Conservation (phyloP, 2,113 vertebrate species). For the Rhinolophus sinicus region DNA sequence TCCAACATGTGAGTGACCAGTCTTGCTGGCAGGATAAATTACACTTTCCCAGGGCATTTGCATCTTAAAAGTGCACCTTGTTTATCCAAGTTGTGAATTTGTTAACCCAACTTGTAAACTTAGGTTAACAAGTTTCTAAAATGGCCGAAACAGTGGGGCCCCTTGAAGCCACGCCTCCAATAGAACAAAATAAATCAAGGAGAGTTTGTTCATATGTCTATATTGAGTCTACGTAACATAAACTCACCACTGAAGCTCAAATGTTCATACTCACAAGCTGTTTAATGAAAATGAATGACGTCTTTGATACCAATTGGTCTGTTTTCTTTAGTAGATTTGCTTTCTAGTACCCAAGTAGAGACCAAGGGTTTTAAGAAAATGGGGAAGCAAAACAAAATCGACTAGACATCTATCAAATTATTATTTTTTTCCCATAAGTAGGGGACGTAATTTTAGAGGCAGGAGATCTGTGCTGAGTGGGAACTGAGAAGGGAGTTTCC, state of each 20-base stretch:
- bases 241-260: not conserved
- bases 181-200: not conserved
- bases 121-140: not conserved
- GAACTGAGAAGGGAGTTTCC: not conserved
- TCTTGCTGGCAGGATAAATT: not conserved
- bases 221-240: not conserved
- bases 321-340: not conserved
- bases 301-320: not conserved
- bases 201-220: not conserved
- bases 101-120: not conserved
- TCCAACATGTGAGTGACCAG: not conserved
- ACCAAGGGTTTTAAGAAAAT: not conserved
- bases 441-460: not conserved
- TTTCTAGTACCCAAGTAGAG: not conserved
- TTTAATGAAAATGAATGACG: not conserved
- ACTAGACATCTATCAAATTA: not conserved
- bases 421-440: not conserved
- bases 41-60: not conserved
- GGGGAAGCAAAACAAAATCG: not conserved
- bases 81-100: not conserved
- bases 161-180: not conserved
- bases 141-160: not conserved
- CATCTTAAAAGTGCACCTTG: not conserved
- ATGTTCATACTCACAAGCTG: not conserved
- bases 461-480: not conserved